These are phyloP conservation scores for Pteronura brasiliensis DNA, from an alignment of 2,113 vertebrate genomes.

Conservation along the genomic window DNA sequence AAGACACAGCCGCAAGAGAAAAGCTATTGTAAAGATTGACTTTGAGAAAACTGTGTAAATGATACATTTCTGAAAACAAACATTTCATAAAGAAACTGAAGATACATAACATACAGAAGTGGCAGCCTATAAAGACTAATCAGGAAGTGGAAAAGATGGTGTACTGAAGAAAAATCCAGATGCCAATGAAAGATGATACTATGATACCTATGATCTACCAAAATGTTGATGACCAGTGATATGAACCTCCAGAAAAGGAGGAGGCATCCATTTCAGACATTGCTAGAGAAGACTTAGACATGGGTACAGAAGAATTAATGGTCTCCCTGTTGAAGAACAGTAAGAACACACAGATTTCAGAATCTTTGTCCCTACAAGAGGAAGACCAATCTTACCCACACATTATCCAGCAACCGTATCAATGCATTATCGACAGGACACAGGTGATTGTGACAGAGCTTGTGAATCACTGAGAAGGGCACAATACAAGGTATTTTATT, in stretches of 20 bases:
- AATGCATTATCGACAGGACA: slow-evolving; percentile 74
- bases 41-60: neutral
- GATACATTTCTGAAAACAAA: neutral
- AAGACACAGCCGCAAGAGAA: neutral
- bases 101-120: neutral
- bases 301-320: neutral
- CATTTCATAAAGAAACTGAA: neutral
- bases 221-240: no score
- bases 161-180: neutral
- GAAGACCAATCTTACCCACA: neutral
- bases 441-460: slow-evolving; percentile 80
- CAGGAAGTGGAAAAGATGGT: neutral
- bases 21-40: neutral
- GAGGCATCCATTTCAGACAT: neutral
- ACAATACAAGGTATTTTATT: slow-evolving; percentile 59
- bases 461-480: slow-evolving; percentile 77
- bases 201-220: neutral
- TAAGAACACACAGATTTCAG: no score
- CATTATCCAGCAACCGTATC: slow-evolving; percentile 74
- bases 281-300: neutral
- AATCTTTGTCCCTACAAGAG: neutral
- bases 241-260: neutral
- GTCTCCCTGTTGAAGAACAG: neutral
- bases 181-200: neutral
- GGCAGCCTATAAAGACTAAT: neutral